phyloP scores from a whole-genome alignment of 2,113 vertebrate genomes.

The Megatriorchis doriae region DNA sequence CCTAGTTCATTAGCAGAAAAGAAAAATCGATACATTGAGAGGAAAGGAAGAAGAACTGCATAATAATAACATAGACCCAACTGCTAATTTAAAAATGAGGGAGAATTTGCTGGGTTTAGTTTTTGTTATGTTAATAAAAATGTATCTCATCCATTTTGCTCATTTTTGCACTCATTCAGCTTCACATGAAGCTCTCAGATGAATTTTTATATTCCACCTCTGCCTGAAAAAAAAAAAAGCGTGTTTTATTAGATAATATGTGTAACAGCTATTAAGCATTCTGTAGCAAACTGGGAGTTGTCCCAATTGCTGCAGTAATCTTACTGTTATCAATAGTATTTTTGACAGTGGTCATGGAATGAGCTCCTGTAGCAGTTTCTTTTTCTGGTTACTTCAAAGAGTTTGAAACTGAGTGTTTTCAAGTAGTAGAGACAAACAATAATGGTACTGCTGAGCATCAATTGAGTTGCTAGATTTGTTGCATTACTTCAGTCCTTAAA shows the following conservation, averaged over 20 bases:
- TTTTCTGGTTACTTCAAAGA: neutral
- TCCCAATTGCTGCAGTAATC: neutral
- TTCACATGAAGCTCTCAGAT: neutral
- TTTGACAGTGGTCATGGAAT: neutral
- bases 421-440: neutral
- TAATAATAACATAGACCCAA: neutral
- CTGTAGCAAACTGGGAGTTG: neutral
- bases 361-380: neutral
- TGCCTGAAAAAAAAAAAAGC: neutral
- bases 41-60: neutral
- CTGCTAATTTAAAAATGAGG: neutral
- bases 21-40: constrained; percentile 1
- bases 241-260: neutral
- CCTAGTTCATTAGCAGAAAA: constrained; percentile 15
- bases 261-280: neutral
- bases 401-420: neutral
- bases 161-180: neutral
- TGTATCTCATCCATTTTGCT: neutral
- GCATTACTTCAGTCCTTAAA: neutral
- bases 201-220: neutral
- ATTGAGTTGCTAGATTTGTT: neutral
- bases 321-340: neutral
- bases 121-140: neutral
- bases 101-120: neutral
- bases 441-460: neutral